phyloP scores from a whole-genome alignment of 2,797 vertebrate species.

The Muscicapa striata region DNA sequence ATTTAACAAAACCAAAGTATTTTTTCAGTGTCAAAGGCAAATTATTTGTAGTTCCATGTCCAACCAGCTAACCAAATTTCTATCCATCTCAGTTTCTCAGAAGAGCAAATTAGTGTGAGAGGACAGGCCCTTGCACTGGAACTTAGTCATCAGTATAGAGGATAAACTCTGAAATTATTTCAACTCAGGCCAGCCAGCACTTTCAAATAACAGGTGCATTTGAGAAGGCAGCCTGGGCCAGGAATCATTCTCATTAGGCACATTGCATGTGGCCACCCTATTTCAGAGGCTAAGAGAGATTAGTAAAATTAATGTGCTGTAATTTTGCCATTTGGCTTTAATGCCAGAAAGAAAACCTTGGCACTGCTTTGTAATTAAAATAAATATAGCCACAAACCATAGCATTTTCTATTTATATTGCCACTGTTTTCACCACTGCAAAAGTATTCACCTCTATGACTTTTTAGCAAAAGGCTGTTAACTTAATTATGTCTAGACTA shows the following conservation, averaged over 20 bases:
- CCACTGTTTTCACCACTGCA: background rate
- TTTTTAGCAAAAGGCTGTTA: background rate
- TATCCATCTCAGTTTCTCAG: background rate
- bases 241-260: background rate
- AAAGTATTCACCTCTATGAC: background rate
- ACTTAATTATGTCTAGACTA: background rate
- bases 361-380: background rate
- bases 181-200: background rate
- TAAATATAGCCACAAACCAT: background rate
- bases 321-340: background rate
- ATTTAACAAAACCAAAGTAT: background rate
- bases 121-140: background rate
- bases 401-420: background rate
- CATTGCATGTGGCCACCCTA: background rate
- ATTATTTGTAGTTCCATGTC: background rate
- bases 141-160: background rate
- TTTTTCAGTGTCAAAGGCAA: background rate
- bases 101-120: background rate
- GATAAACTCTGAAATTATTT: background rate
- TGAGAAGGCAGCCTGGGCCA: background rate
- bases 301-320: background rate
- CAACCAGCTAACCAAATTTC: background rate
- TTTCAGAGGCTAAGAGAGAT: background rate
- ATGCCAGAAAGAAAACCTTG: background rate
- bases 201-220: background rate